Conservation (phyloP, 2,888 invertebrate genomes). For the Pyrrhosoma nymphula region DNA sequence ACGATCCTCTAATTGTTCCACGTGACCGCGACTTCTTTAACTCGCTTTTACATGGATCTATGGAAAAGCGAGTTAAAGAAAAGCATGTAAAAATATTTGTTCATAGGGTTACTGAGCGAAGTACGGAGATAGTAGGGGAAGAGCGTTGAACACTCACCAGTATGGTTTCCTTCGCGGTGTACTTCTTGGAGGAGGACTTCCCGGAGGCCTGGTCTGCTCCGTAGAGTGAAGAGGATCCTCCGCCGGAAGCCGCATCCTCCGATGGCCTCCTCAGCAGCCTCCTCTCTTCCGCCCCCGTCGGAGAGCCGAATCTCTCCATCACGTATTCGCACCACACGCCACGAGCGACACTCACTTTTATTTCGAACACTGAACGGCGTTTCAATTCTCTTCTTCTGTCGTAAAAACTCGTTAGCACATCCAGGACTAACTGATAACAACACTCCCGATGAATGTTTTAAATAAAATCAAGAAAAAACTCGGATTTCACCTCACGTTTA, state of each 20-base stretch:
- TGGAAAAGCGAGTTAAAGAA: no score
- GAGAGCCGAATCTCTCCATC: conserved; percentile 39
- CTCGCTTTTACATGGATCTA: no score
- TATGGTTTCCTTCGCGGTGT: conserved; percentile 56
- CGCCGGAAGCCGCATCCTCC: background rate
- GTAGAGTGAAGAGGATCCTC: background rate
- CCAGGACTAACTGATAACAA: background rate
- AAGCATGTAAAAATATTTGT: no score
- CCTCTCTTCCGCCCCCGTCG: conserved; percentile 29
- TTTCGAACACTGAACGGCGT: background rate
- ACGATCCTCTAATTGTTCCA: no score
- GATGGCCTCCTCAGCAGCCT: conserved; percentile 23
- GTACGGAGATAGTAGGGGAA: no score
- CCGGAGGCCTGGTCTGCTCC: background rate
- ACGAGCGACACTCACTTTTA: background rate
- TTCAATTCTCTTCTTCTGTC: background rate
- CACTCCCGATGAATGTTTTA: background rate
- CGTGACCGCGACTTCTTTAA: no score
- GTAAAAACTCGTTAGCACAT: background rate
- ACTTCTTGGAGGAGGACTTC: conserved; percentile 41
- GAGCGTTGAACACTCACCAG: conserved; percentile 30
- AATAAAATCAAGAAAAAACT: no score
- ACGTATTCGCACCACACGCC: background rate
- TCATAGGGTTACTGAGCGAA: no score
- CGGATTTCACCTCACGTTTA: background rate